Evolutionary conservation across 2,113 vertebrate species (phyloP).

Genomic region (Anguilla rostrata): DNA sequence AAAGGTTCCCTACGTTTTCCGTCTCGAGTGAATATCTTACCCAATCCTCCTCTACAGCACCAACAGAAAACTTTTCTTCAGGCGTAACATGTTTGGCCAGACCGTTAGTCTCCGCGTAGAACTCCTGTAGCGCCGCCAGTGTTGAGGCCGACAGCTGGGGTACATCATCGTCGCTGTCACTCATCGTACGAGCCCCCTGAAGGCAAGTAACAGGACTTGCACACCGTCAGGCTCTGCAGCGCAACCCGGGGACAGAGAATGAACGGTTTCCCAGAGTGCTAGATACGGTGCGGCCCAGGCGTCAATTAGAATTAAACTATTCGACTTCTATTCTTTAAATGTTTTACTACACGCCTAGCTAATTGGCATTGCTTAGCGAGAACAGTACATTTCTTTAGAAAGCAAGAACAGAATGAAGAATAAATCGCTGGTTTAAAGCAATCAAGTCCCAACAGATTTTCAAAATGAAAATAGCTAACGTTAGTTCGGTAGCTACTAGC

Average conservation of each 20-base stretch:
- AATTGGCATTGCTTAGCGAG: not conserved
- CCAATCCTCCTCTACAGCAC: conserved; percentile 89
- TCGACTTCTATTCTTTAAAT: too few relatives aligned
- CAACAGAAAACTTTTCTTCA: conserved; percentile 69
- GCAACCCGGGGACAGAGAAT: too few relatives aligned
- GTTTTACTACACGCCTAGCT: not conserved
- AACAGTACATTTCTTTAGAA: not conserved
- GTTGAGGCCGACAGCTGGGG: conserved; percentile 81
- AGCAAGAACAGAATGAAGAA: not conserved
- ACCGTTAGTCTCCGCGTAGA: conserved; percentile 76
- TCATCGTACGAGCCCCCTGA: conserved; percentile 63
- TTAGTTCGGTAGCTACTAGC: not conserved
- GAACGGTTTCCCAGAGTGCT: not conserved
- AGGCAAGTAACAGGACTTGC: not conserved
- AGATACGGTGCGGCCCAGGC: not conserved
- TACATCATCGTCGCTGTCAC: conserved; percentile 75
- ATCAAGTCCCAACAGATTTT: not conserved
- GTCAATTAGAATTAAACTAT: too few relatives aligned
- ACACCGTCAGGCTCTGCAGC: too few relatives aligned
- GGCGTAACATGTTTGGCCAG: conserved; percentile 27
- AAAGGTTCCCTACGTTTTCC: too few relatives aligned
- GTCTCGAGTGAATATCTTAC: conserved; percentile 55
- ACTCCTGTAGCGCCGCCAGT: conserved; percentile 86
- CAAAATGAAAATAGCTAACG: not conserved
- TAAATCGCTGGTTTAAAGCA: not conserved